A percentile compares a stretch with the other conserved stretches of the same genome.
phyloP scores from a whole-genome alignment of 2,113 vertebrate genomes.

The Perccottus glenii region DNA sequence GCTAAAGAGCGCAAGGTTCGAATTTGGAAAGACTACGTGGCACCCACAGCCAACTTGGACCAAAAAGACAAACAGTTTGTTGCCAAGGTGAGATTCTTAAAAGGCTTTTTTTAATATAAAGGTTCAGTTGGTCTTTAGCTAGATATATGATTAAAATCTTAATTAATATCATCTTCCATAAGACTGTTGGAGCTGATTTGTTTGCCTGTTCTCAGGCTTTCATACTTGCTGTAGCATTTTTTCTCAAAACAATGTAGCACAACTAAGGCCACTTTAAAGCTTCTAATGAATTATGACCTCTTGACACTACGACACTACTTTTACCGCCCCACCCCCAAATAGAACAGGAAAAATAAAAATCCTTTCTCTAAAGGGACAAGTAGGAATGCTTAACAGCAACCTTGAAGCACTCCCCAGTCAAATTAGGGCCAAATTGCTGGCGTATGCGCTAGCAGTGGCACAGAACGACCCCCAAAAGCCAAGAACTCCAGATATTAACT shows the following conservation, averaged over 20 bases:
- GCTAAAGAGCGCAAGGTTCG: constrained; percentile 94
- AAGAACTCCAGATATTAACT: constrained; percentile 53
- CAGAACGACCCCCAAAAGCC: constrained; percentile 47
- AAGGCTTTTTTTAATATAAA: neutral
- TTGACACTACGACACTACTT: constrained; percentile 33
- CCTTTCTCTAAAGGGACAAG: constrained; percentile 24
- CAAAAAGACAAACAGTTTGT: constrained; percentile 98
- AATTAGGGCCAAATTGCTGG: constrained; percentile 60
- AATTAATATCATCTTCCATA: too few relatives aligned
- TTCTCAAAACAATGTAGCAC: constrained; percentile 30
- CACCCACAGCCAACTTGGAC: constrained; percentile 95
- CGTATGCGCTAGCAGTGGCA: constrained; percentile 40
- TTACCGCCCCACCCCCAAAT: constrained; percentile 20
- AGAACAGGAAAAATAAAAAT: constrained; percentile 23
- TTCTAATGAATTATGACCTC: constrained; percentile 34
- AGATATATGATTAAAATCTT: neutral
- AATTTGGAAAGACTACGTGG: constrained; percentile 98
- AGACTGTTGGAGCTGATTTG: neutral
- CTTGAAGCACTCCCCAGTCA: constrained; percentile 57
- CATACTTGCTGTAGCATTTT: constrained; percentile 21
- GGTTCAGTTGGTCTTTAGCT: neutral
- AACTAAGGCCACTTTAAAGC: constrained; percentile 32
- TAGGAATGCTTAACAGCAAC: constrained; percentile 51
- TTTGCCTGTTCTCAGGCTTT: neutral
- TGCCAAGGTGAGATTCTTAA: constrained; percentile 88